Evolutionary conservation across 2,797 vertebrate species (phyloP), one percentile per base, ranked within the genome.

Genomic region (Chelonia mydas): DNA sequence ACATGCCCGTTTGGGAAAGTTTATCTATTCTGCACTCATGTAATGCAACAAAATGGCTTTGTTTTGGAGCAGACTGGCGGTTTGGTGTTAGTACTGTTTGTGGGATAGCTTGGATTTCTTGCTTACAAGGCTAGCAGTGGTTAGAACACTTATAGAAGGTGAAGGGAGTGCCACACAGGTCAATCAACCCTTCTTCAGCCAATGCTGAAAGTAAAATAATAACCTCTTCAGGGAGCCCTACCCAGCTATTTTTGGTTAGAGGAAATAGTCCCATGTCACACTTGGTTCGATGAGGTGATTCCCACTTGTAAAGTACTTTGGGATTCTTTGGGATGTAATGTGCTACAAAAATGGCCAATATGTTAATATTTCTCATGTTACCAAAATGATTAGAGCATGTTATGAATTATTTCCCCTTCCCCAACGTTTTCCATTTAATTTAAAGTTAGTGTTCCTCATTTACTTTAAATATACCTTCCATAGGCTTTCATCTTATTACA

Each of bases 91-190:
- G 65, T 65, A 21, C n/a, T 68, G 65, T 7, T 68, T 68, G 17
- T 68, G 65, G 41, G 25, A 28, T 76, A 76, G 13, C 25, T 7
- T 45, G 13, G 11, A 15, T 41, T 11, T 45, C 37, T 74, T 74
- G 37, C 25, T 74, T 86, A 23, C 4, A 27, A 15, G 28, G 61
- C 2, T 3, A 54, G 12, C n/a, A 37, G 8, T 8, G 3, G 3
- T 80, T 94, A 37, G 68, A 27, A 31, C 2, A 45, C 11, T 41
- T 54, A 74, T 10, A 33, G 16, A 78, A 84, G n/a, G 11, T 50
- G 68, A 15, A 49, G 65, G 31, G n/a, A 50, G 3, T 19, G 2
- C 7, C 0, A 3, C 7, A 9, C 1, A 9, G 41, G 1, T 61
- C 55, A 2, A 23, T 50, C 31, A 37, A 9, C 19, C 1, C 57